Conservation (phyloP, 2,797 vertebrate genomes). For the Todus mexicanus region DNA sequence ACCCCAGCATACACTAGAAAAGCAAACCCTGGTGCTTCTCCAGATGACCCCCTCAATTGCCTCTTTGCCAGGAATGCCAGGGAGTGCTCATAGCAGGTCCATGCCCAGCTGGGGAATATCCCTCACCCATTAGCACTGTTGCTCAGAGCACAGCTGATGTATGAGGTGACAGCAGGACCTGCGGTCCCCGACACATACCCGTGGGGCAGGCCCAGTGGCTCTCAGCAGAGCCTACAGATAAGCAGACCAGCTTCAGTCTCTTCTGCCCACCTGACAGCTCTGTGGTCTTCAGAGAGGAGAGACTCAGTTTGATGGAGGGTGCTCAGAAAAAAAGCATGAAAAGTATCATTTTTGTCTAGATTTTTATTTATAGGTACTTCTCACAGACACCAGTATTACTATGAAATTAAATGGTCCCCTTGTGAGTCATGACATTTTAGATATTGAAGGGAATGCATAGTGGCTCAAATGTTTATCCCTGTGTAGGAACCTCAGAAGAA, state of each 20-base stretch:
- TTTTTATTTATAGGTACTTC: neutral
- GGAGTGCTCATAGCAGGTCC: accelerated
- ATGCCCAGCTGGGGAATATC: neutral
- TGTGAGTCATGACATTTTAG: neutral
- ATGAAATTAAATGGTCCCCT: neutral
- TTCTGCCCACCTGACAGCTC: neutral
- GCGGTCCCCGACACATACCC: neutral
- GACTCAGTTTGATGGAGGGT: neutral
- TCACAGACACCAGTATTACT: neutral
- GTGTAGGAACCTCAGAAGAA: neutral
- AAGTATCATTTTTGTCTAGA: neutral
- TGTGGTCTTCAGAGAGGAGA: neutral
- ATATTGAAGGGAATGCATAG: neutral
- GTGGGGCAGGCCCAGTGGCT: neutral
- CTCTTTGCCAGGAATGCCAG: neutral
- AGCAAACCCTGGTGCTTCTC: neutral
- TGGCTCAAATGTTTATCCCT: neutral
- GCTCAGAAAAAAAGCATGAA: neutral
- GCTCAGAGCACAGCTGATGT: neutral
- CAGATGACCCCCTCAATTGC: neutral
- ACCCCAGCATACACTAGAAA: neutral
- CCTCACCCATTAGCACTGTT: accelerated
- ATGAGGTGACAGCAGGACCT: neutral
- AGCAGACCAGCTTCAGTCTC: neutral
- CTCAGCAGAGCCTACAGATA: neutral